Base-by-base conservation (phyloP, 1,140 invertebrate genomes). In the Sinella curviseta region DNA sequence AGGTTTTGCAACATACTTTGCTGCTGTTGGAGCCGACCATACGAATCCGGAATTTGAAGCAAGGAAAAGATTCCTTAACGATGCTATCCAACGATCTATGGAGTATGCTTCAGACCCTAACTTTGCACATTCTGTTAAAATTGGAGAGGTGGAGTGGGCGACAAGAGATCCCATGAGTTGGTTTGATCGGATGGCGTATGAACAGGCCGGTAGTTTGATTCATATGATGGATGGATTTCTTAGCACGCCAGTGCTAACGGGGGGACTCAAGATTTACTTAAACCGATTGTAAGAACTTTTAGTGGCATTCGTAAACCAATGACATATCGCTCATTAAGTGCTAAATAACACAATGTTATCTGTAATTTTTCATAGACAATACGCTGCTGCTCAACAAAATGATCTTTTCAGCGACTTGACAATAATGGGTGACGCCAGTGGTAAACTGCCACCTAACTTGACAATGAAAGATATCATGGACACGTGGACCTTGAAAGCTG, bases 401-500 rank as follows among this genome's bases (percentile, higher is more conserved):
- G 94, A 97, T 87, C 86, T 98, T 0, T 98, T 95, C 94, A 85
- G 89, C 39, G 91, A 92, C 24, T 87, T 97, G 8, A 94, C 94
- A 0, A 88, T 91, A 57, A 91, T 93, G 84, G 93, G 92, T 0
- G 89, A 91, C 77, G 85, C 87, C 70, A 90, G 90, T 60, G 86
- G 88, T 0, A 88, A 90, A 14, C 88, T 95, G 17, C 89, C 90
- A 14, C 81, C 86, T 20, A 89, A 90, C 77, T 88, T 92, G 0
- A 91, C 91, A 0, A 90, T 95, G 0, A 90, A 91, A 82, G 89
- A 90, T 76, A 93, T 95, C 33, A 95, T 95, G 94, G 94, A 97
- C 83, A 95, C 95, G 0, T 97, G 96, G 95, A 96, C 94, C 0
- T 86, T 95, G 12, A 94, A 97, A 87, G 94, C 92, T 78, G 93